Percentiles rank a stretch among this genome's conserved stretches.
Conservation (phyloP, 2,888 invertebrate genomes). For the Tribolium freemani region DNA sequence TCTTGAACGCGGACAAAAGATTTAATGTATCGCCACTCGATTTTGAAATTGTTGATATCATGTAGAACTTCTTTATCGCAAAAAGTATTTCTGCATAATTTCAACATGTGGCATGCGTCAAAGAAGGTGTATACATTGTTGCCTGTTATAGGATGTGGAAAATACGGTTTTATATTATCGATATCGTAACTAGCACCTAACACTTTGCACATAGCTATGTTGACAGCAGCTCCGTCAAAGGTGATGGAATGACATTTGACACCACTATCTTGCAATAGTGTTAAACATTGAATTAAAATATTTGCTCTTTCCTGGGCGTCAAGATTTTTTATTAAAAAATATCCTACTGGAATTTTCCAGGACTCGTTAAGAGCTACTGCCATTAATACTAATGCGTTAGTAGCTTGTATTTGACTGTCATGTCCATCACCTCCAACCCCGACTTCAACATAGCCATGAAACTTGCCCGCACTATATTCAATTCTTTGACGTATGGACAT, state of each 20-base stretch:
- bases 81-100: constrained; percentile 19
- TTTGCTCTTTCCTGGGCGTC: constrained; percentile 40
- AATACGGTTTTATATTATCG: constrained; percentile 8
- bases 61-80: background rate
- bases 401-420: constrained; percentile 19
- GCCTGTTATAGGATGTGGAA: constrained; percentile 10
- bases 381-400: constrained; percentile 45
- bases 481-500: constrained; percentile 30
- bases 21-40: constrained; percentile 4
- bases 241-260: constrained; percentile 28
- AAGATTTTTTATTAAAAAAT: constrained; percentile 49
- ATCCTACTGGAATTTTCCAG: constrained; percentile 48
- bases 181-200: constrained; percentile 1
- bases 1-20: background rate
- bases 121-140: constrained; percentile 1
- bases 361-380: constrained; percentile 44
- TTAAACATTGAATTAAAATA: constrained; percentile 35
- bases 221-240: constrained; percentile 33
- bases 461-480: constrained; percentile 18
- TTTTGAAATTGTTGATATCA: background rate
- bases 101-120: constrained; percentile 18
- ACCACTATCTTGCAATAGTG: constrained; percentile 5
- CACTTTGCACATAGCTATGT: constrained; percentile 22
- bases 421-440: constrained; percentile 11
- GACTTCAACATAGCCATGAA: constrained; percentile 33